Percentiles rank a stretch among this genome's conserved stretches.
Evolutionary conservation across 2,797 vertebrate genomes (phyloP).

Genomic region (Argya squamiceps): DNA sequence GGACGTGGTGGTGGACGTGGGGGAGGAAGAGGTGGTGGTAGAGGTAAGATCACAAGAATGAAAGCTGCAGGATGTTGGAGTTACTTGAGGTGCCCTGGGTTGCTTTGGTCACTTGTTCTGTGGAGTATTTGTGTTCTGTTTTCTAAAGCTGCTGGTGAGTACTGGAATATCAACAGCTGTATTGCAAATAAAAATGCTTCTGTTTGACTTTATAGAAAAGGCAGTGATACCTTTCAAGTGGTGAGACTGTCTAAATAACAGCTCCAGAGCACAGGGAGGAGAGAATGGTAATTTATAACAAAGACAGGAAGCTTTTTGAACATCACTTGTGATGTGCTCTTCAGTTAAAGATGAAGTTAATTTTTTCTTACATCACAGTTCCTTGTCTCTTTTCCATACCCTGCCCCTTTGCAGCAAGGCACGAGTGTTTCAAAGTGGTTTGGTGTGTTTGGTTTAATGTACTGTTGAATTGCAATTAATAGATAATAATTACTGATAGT

Average conservation of each 20-base stretch:
- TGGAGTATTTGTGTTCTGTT: background rate
- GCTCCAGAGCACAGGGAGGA: background rate
- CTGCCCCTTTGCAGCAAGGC: background rate
- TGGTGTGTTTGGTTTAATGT: background rate
- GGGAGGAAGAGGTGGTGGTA: constrained; percentile 70
- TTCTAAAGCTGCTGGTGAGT: background rate
- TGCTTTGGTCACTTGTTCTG: background rate
- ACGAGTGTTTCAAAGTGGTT: background rate
- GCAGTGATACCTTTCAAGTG: background rate
- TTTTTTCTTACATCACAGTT: background rate
- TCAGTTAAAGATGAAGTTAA: background rate
- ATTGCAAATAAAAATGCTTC: background rate
- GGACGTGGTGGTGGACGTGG: constrained; percentile 85
- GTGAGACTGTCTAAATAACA: background rate
- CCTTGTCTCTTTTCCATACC: background rate
- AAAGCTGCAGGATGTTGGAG: background rate
- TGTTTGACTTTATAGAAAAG: background rate
- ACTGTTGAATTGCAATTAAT: background rate
- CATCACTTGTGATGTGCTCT: background rate
- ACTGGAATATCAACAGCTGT: background rate
- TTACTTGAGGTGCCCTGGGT: background rate
- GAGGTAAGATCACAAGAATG: constrained; percentile 62
- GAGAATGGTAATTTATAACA: background rate
- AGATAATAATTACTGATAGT: background rate
- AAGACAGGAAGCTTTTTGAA: background rate